Conservation (phyloP, 37 sponge, comb jelly and placozoan species). For the Beroe ovata region DNA sequence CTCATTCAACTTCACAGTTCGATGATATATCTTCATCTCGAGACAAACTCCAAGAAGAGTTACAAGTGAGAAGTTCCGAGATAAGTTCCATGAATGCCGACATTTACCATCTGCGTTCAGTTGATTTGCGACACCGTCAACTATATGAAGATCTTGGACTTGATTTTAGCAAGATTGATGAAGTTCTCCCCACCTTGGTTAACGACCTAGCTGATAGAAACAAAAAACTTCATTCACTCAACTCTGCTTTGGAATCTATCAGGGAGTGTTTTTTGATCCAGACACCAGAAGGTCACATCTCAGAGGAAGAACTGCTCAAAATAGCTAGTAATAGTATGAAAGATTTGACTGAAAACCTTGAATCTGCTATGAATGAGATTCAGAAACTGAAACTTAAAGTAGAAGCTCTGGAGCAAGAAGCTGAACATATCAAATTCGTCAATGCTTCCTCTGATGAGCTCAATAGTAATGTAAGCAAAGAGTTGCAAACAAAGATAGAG, state of each 20-base stretch:
- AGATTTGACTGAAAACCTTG: neutral
- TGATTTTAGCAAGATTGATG: neutral
- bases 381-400: neutral
- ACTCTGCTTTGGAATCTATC: too few species aligned
- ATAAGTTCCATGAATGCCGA: neutral
- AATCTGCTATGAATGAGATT: neutral
- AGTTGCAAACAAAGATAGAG: neutral
- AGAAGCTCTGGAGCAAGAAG: neutral
- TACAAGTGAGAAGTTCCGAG: neutral
- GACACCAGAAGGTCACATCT: too few species aligned
- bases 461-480: neutral
- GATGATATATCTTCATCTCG: too few species aligned
- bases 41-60: too few species aligned
- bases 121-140: neutral
- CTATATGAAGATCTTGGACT: conserved; percentile 18
- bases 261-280: too few species aligned
- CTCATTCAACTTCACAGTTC: too few species aligned
- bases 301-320: too few species aligned
- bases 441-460: neutral
- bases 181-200: conserved; percentile 18
- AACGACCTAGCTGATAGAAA: neutral
- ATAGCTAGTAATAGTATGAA: neutral
- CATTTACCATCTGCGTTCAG: neutral
- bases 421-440: neutral
- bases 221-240: neutral